phyloP scores from a whole-genome alignment of 1,140 invertebrate species.

The Camponotus floridanus region DNA sequence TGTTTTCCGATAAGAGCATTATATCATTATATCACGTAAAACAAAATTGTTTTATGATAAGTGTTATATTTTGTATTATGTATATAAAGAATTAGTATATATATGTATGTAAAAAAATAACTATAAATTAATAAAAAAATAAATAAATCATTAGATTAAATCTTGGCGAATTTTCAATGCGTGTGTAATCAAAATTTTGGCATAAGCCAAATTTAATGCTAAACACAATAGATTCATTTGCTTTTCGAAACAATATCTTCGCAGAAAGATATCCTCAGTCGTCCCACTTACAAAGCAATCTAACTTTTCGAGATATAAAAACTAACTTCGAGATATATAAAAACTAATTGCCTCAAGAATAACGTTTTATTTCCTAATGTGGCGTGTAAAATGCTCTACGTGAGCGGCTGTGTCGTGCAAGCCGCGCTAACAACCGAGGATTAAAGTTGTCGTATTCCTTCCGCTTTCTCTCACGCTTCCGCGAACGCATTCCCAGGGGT shows the following conservation, averaged over 20 bases:
- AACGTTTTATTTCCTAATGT: conserved; percentile 18
- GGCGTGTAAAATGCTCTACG: conserved; percentile 17
- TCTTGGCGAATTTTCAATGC: neutral
- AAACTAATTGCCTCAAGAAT: conserved; percentile 13
- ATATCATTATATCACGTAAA: neutral
- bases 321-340: neutral
- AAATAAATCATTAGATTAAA: neutral
- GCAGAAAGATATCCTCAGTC: too few species aligned
- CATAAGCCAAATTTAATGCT: conserved; percentile 13
- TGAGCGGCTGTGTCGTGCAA: conserved; percentile 26
- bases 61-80: too few species aligned
- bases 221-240: neutral
- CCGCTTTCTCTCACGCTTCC: conserved; percentile 55
- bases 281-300: neutral
- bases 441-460: conserved; percentile 59
- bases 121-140: conserved; percentile 3
- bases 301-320: neutral
- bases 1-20: conserved; percentile 8
- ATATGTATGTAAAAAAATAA: neutral
- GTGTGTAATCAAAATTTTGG: neutral
- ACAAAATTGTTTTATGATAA: too few species aligned
- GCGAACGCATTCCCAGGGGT: conserved; percentile 70
- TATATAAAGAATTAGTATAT: too few species aligned
- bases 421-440: conserved; percentile 51
- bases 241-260: neutral